phyloP scores from a whole-genome alignment of 2,888 invertebrate genomes.

The Palloptera scutellata region DNA sequence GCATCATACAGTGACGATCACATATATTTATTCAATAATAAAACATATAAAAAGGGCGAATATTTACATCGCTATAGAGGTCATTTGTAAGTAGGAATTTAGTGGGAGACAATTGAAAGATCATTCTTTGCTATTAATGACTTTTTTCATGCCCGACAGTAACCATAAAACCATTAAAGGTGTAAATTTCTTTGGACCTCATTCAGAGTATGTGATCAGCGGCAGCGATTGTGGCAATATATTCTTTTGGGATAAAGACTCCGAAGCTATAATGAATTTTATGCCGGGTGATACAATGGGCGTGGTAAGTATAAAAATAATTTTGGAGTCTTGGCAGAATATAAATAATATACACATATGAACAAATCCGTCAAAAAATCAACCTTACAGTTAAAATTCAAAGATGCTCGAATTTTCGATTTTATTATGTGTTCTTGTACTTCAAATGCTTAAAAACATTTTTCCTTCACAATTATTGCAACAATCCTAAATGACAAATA shows the following conservation, averaged over 20 bases:
- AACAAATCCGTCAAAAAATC: no score
- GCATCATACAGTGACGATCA: constrained; percentile 95
- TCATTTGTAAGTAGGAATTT: constrained; percentile 65
- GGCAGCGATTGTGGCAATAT: constrained; percentile 92
- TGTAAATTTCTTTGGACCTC: constrained; percentile 92
- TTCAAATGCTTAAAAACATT: no score
- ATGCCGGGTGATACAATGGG: constrained; percentile 82
- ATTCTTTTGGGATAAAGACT: constrained; percentile 89
- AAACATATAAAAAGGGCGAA: constrained; percentile 64
- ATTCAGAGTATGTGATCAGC: constrained; percentile 88
- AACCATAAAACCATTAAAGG: constrained; percentile 85
- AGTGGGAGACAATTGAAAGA: not conserved
- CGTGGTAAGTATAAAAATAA: constrained; percentile 69
- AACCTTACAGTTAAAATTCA: not conserved
- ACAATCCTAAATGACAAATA: no score
- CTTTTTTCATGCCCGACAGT: constrained; percentile 46
- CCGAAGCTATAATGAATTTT: constrained; percentile 89
- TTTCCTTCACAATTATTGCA: no score
- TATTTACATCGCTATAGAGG: constrained; percentile 70
- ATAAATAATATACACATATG: no score
- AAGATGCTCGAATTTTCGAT: no score
- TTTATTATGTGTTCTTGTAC: no score
- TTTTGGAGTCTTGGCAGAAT: not conserved
- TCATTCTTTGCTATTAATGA: not conserved
- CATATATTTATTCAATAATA: constrained; percentile 85